These are phyloP conservation scores for Xiphorhynchus erythropygius DNA, from an alignment of 2,797 vertebrate genomes.

Conservation along the genomic window DNA sequence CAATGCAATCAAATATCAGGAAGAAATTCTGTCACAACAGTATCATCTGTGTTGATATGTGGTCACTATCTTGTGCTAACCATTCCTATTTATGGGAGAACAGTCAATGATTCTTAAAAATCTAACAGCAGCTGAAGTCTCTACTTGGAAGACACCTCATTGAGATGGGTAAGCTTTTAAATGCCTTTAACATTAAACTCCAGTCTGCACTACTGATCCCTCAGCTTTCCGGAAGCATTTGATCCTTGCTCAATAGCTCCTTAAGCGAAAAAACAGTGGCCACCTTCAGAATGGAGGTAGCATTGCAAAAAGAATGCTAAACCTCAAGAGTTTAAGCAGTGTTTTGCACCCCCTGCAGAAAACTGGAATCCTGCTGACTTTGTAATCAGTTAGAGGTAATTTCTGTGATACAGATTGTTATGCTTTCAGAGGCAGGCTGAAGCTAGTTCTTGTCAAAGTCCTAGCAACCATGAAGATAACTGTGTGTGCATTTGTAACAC, in stretches of 20 bases:
- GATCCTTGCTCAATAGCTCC: not conserved
- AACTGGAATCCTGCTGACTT: not conserved
- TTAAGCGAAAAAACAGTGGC: not conserved
- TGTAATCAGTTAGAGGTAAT: not conserved
- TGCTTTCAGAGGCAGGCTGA: not conserved
- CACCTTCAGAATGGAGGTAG: not conserved
- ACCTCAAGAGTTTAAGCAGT: not conserved
- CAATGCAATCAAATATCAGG: not conserved
- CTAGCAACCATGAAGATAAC: not conserved
- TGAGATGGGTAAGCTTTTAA: not conserved
- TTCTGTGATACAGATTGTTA: not conserved
- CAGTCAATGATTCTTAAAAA: not conserved
- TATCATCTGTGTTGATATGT: not conserved
- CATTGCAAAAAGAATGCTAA: not conserved
- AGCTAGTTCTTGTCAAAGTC: not conserved
- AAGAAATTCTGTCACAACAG: not conserved
- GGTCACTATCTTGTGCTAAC: not conserved
- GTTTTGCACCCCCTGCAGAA: not conserved
- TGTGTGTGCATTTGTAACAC: not conserved
- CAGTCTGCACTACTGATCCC: not conserved
- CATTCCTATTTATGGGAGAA: not conserved
- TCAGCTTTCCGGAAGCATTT: not conserved
- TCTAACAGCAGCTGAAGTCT: not conserved
- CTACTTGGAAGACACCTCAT: not conserved
- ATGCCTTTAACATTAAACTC: not conserved